These are phyloP conservation scores for Drosophila kepulauana DNA, from an alignment of 1,140 invertebrate genomes.

Conservation along the genomic window DNA sequence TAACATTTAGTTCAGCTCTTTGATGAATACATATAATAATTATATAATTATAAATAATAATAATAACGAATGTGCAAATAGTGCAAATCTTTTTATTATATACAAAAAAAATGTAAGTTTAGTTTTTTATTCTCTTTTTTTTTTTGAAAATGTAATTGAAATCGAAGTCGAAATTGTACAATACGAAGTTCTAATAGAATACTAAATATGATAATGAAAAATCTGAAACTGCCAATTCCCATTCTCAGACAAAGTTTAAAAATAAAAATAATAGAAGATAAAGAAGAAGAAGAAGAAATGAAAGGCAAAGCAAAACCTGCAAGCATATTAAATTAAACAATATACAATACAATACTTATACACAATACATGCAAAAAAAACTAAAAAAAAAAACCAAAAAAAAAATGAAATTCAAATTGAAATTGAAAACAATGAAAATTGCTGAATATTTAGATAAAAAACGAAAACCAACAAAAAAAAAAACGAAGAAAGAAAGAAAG, in stretches of 20 bases:
- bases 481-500: too few relatives aligned
- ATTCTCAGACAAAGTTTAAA: conserved; percentile 66
- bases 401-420: conserved; percentile 41
- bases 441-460: conserved; percentile 73
- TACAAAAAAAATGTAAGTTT: conserved; percentile 37
- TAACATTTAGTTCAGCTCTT: conserved; percentile 57
- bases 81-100: conserved; percentile 64
- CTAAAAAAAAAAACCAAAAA: neutral
- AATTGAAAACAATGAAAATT: conserved; percentile 61
- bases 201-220: conserved; percentile 26
- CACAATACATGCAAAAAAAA: conserved; percentile 37
- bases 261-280: conserved; percentile 32
- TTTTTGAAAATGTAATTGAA: conserved; percentile 43
- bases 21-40: conserved; percentile 27
- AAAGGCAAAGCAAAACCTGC: conserved; percentile 42
- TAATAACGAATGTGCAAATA: conserved; percentile 39
- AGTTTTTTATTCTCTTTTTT: conserved; percentile 41
- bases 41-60: conserved; percentile 31
- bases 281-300: conserved; percentile 32
- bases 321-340: conserved; percentile 38
- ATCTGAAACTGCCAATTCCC: conserved; percentile 81
- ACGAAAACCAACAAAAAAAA: conserved; percentile 13
- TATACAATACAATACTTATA: conserved; percentile 46
- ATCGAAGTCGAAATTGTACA: conserved; percentile 50
- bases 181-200: conserved; percentile 22